Percentiles rank a stretch among this genome's conserved stretches.
These are phyloP conservation scores for Ennomos quercinarius DNA, from an alignment of 2,888 invertebrate species.

Conservation along the genomic window DNA sequence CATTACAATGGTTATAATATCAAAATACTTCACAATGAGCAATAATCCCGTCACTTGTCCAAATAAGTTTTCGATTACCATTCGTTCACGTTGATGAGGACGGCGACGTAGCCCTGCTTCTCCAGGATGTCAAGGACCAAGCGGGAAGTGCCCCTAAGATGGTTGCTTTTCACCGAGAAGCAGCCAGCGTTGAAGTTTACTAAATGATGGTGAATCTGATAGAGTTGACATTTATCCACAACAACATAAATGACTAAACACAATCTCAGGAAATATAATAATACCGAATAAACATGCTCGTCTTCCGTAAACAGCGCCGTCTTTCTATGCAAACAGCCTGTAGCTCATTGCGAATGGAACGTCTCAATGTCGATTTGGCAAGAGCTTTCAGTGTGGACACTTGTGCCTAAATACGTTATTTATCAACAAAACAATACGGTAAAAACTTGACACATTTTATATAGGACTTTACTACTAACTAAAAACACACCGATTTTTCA, in stretches of 20 bases:
- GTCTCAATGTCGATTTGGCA: slow-evolving; percentile 15
- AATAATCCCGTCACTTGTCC: too few species aligned
- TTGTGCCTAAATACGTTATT: background rate
- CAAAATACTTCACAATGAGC: too few species aligned
- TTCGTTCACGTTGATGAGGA: slow-evolving; percentile 80
- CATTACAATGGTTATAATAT: too few species aligned
- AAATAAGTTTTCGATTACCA: too few species aligned
- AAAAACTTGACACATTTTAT: too few species aligned
- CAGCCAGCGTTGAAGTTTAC: slow-evolving; percentile 80
- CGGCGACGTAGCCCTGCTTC: slow-evolving; percentile 80
- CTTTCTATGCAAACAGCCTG: slow-evolving; percentile 13
- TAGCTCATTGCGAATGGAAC: slow-evolving; percentile 9
- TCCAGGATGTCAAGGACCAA: slow-evolving; percentile 85
- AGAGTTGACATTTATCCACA: too few species aligned
- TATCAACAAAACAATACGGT: too few species aligned
- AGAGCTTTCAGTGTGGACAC: slow-evolving; percentile 1
- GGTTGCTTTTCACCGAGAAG: slow-evolving; percentile 86
- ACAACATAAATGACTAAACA: background rate
- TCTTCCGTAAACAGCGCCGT: slow-evolving; percentile 12
- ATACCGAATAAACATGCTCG: slow-evolving; percentile 2
- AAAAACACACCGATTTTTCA: too few species aligned
- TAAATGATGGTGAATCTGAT: slow-evolving; percentile 51
- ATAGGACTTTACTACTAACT: too few species aligned
- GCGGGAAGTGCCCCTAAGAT: slow-evolving; percentile 80
- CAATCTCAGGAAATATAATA: slow-evolving; percentile 11